Evolutionary conservation across 2,888 invertebrate genomes (phyloP).

Genomic region (Eucera pruinosa): DNA sequence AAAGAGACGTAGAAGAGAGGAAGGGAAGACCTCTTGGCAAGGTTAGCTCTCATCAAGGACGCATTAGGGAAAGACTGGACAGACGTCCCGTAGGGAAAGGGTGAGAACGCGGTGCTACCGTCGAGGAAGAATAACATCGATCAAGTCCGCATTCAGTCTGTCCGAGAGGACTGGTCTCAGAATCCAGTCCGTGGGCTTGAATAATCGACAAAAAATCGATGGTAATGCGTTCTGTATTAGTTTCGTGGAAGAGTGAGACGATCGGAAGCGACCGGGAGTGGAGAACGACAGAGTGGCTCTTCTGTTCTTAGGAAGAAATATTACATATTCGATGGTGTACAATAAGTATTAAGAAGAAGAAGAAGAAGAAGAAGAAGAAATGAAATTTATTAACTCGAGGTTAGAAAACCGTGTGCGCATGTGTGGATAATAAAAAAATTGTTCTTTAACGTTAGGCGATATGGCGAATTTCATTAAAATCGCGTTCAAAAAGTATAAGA

Average conservation of each 20-base stretch:
- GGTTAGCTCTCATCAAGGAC: conserved; percentile 70
- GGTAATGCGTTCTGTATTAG: conserved; percentile 37
- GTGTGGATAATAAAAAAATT: too few species aligned
- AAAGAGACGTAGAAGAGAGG: conserved; percentile 23
- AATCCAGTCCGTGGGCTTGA: conserved; percentile 34
- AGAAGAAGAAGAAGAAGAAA: too few species aligned
- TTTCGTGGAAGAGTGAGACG: conserved; percentile 19
- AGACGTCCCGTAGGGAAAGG: conserved; percentile 70
- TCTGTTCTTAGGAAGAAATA: too few species aligned
- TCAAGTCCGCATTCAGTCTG: conserved; percentile 57
- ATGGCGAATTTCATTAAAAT: too few species aligned
- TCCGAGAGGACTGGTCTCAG: conserved; percentile 46
- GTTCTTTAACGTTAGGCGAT: too few species aligned
- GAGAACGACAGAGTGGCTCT: not conserved
- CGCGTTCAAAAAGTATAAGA: too few species aligned
- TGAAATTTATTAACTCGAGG: too few species aligned
- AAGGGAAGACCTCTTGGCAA: conserved; percentile 45
- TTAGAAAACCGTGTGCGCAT: too few species aligned
- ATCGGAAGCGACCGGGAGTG: not conserved
- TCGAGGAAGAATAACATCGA: conserved; percentile 65
- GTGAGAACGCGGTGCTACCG: conserved; percentile 68
- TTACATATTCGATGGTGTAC: too few species aligned
- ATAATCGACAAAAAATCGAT: conserved; percentile 45
- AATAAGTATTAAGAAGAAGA: too few species aligned
- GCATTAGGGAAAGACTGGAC: conserved; percentile 67